These are phyloP conservation scores for Drosophila leonis DNA, from an alignment of 2,888 invertebrate species.

Conservation along the genomic window DNA sequence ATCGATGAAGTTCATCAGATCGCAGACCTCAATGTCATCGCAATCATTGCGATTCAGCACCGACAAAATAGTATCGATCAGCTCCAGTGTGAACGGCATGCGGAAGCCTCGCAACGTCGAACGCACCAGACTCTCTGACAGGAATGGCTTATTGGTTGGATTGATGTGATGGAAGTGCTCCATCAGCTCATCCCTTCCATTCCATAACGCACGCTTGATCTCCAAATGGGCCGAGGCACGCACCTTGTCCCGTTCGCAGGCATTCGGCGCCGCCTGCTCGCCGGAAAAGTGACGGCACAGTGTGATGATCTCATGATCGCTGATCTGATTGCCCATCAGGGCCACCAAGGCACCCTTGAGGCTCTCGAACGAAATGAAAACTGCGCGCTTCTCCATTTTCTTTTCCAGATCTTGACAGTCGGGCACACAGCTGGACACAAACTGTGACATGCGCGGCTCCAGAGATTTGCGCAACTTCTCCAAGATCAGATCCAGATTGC, in stretches of 20 bases:
- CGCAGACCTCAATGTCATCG: slow-evolving; percentile 89
- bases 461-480: slow-evolving; percentile 90
- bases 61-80: slow-evolving; percentile 89
- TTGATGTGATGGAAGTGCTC: slow-evolving; percentile 88
- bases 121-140: slow-evolving; percentile 88
- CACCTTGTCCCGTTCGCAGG: slow-evolving; percentile 85
- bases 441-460: slow-evolving; percentile 90
- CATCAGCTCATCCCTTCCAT: slow-evolving; percentile 88
- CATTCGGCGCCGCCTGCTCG: slow-evolving; percentile 86
- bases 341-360: slow-evolving; percentile 88
- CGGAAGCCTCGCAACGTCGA: slow-evolving; percentile 89
- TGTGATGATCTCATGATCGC: slow-evolving; percentile 93
- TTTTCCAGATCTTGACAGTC: slow-evolving; percentile 51
- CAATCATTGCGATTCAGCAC: slow-evolving; percentile 88
- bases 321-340: slow-evolving; percentile 89
- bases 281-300: slow-evolving; percentile 90
- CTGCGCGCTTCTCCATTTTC: slow-evolving; percentile 48
- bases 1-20: slow-evolving; percentile 91
- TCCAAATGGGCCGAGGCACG: slow-evolving; percentile 90
- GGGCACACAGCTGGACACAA: slow-evolving; percentile 89
- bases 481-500: slow-evolving; percentile 91
- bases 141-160: slow-evolving; percentile 87
- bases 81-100: slow-evolving; percentile 89
- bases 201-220: slow-evolving; percentile 90
- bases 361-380: slow-evolving; percentile 79